phyloP scores from a whole-genome alignment of 2,888 invertebrate genomes.

The Heteromyza rotundicornis region DNA sequence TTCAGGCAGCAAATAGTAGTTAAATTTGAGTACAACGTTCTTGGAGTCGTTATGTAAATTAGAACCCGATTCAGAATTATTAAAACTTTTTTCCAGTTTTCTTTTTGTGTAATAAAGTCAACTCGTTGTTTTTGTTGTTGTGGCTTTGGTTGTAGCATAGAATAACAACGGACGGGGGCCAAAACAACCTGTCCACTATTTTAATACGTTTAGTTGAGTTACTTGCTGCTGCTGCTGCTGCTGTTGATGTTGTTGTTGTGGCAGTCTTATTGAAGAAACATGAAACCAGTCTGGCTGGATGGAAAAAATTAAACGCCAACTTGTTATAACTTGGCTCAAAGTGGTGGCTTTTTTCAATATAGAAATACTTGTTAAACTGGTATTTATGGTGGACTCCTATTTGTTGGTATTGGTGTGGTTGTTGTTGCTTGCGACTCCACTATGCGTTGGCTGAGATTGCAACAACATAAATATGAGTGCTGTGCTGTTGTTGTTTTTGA shows the following conservation, averaged over 20 bases:
- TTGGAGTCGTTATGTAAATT: too few species aligned
- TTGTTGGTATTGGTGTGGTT: not conserved
- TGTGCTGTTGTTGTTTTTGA: slow-evolving; percentile 2
- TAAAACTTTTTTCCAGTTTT: too few species aligned
- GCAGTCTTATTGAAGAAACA: not conserved
- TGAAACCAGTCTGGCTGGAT: slow-evolving; percentile 1
- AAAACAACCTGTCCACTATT: slow-evolving; percentile 1
- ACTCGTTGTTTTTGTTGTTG: too few species aligned
- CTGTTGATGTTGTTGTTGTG: not conserved
- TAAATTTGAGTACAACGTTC: too few species aligned
- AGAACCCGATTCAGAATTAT: too few species aligned
- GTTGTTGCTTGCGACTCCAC: not conserved
- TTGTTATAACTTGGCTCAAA: not conserved
- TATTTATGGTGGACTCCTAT: not conserved
- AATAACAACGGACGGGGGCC: slow-evolving; percentile 1
- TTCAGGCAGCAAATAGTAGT: too few species aligned
- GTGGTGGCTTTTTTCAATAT: not conserved
- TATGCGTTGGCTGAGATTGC: slow-evolving; percentile 13
- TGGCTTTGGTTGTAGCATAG: too few species aligned
- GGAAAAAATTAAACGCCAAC: not conserved
- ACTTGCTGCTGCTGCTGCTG: not conserved
- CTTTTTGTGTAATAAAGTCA: not conserved
- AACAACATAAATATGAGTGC: not conserved
- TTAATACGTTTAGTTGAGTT: not conserved
- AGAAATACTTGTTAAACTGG: slow-evolving; percentile 1